Base-by-base conservation (phyloP, 2,797 vertebrate genomes). In the Linurgus olivaceus region DNA sequence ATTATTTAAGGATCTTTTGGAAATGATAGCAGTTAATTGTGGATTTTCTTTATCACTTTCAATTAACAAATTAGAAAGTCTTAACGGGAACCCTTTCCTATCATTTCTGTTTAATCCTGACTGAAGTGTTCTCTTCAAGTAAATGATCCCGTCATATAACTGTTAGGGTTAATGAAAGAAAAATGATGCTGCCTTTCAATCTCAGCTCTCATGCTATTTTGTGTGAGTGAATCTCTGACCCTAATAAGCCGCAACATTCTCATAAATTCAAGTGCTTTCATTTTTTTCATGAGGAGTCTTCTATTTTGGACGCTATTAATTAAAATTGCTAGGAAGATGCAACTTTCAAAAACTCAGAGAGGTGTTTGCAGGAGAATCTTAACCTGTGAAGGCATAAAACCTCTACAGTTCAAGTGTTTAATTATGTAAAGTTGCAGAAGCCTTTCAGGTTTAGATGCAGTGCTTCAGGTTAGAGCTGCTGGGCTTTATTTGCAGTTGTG, bases 21-120 rank as follows among this genome's bases (percentile, higher is more conserved):
- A 91, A 73, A 70, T 40, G 0, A 52, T 66, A 55, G 29, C 37
- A 89, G 67, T 85, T 57, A 82, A 80, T 75, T 86, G 58, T 78
- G 35, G n/a, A 31, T 86, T 88, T 95, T 80, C 31, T 44, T 72
- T 86, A 91, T 83, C 20, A 21, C 44, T 87, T 87, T 87, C 73
- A 94, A 38, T 94, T 91, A 95, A 82, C 50, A 94, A 87, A 85
- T 89, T 77, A 68, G 76, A 87, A 92, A 77, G 37, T 86, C 70
- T 78, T 67, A 47, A 61, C 14, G 67, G 67, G 42, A 92, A 37
- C 2, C 26, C 17, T 73, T 72, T 74, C 50, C 35, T 95, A 33
- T 89, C 52, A 82, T 79, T 85, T 92, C 18, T 71, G 57, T 92
- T 65, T 86, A 85, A 72, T 88, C 50, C 67, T 71, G 38, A 77